Evolutionary conservation across 2,113 vertebrate genomes (phyloP), one percentile per base, ranked within the genome.

Genomic region (Python bivittatus): DNA sequence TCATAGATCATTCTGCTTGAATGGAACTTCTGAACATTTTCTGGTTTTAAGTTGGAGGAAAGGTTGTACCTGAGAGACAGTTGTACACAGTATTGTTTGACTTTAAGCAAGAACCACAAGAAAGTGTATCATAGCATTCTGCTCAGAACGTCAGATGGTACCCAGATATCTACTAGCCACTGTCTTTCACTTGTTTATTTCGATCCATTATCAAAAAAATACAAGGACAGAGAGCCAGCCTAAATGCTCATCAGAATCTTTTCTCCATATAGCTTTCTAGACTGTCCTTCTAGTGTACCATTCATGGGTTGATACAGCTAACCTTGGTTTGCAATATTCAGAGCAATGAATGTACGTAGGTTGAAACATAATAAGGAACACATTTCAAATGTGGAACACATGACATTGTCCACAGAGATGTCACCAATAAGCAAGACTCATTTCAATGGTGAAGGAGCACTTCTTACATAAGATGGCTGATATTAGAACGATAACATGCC

Each of bases 11-110:
- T 0, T 3, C 93, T 92, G 92, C 88, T 44, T 9, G 6, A 0
- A 4, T 87, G 88, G 29, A 92, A 95, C 56, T 25, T 53, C 44
- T 84, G 54, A 64, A 92, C 91, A 85, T 83, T 1, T 44, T 88
- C 94, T 88, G 92, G 2, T 95, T 90, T 93, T 91, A 88, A 88
- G 85, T 86, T 84, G 42, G 27, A 94, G 93, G 88, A 58, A 86
- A 95, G 93, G 25, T 93, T 92, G 68, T 44, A 92, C 20, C 90
- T 83, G 72, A 56, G 94, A 93, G 93, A 94, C 96, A 48, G 58
- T 86, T 38, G 0, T 92, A n/a, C 89, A 83, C 90, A 91, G 93
- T 92, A 95, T 3, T 68, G 91, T 86, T 29, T 48, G 94, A 93
- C 96, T 94, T 95, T 93, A 13, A 44, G 29, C 1, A 52, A 58